phyloP scores from a whole-genome alignment of 2,888 invertebrate genomes.

The Sphinx pinastri region DNA sequence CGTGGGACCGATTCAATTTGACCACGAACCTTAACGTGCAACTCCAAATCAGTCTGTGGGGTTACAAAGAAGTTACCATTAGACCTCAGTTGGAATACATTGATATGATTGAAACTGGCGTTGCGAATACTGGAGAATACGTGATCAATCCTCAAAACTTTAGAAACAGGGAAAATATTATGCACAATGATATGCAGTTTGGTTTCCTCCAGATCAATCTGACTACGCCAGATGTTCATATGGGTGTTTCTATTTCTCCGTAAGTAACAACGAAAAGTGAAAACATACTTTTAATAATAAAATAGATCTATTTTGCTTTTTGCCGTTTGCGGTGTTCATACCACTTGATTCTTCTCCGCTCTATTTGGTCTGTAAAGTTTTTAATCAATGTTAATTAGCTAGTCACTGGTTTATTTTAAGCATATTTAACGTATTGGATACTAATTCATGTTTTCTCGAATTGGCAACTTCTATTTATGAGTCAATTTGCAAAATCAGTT shows the following conservation, averaged over 20 bases:
- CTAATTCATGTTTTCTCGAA: no score
- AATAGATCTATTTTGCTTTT: no score
- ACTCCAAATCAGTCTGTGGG: conserved; percentile 93
- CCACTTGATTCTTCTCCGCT: no score
- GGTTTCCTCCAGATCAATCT: conserved; percentile 95
- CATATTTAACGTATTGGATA: no score
- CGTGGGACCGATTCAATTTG: conserved; percentile 94
- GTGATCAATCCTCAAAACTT: conserved; percentile 90
- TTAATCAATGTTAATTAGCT: no score
- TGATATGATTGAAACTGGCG: conserved; percentile 87
- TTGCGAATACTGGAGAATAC: conserved; percentile 88
- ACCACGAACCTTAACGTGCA: conserved; percentile 90
- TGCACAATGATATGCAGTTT: conserved; percentile 90
- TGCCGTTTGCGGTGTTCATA: no score
- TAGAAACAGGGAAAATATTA: conserved; percentile 87
- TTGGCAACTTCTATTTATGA: not conserved
- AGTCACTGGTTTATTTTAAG: no score
- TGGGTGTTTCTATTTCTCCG: conserved; percentile 88
- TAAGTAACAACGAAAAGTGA: conserved; percentile 75
- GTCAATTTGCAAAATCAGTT: not conserved
- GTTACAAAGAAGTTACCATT: conserved; percentile 93
- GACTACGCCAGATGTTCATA: conserved; percentile 88
- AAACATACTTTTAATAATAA: no score
- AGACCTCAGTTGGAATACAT: conserved; percentile 92
- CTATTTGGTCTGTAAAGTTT: no score